Conservation (phyloP, 30 jellyfish, hydroid and myxozoan species). For the Aurelia aurita complex sp. Pacific region DNA sequence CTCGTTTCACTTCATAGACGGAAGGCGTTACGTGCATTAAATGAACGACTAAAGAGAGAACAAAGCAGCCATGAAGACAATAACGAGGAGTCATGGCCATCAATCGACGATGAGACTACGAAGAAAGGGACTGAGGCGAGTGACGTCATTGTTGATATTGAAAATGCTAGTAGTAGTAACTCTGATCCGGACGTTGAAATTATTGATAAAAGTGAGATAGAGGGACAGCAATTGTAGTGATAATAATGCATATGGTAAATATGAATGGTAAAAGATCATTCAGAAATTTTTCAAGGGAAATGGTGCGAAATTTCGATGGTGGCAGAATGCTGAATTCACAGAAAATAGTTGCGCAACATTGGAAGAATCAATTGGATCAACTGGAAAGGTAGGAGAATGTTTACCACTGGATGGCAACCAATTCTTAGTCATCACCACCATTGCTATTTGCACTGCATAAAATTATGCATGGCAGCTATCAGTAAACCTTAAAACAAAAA, state of each 20-base stretch:
- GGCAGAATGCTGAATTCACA: no score
- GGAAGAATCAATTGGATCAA: no score
- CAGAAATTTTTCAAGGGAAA: no score
- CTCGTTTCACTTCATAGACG: slow-evolving; percentile 45
- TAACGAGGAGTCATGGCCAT: slow-evolving; percentile 91
- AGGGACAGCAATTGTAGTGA: slow-evolving; percentile 7
- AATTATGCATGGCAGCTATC: no score
- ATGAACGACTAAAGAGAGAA: slow-evolving; percentile 82
- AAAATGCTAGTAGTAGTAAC: slow-evolving; percentile 23
- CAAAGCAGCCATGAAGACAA: slow-evolving; percentile 51
- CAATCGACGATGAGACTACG: slow-evolving; percentile 81
- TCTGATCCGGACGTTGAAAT: slow-evolving; percentile 44
- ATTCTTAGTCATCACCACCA: no score
- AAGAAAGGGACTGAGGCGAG: slow-evolving; percentile 26
- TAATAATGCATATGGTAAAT: background rate
- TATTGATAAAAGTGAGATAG: slow-evolving; percentile 50
- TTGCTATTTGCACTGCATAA: no score
- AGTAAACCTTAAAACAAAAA: no score
- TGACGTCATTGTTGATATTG: slow-evolving; percentile 23
- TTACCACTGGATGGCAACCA: no score
- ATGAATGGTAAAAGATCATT: no score
- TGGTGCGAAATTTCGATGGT: no score
- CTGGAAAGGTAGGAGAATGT: no score
- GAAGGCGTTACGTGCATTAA: slow-evolving; percentile 97
- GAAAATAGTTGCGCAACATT: no score